Conservation (phyloP, 1,140 invertebrate genomes). For the Apocrypta bakeri region DNA sequence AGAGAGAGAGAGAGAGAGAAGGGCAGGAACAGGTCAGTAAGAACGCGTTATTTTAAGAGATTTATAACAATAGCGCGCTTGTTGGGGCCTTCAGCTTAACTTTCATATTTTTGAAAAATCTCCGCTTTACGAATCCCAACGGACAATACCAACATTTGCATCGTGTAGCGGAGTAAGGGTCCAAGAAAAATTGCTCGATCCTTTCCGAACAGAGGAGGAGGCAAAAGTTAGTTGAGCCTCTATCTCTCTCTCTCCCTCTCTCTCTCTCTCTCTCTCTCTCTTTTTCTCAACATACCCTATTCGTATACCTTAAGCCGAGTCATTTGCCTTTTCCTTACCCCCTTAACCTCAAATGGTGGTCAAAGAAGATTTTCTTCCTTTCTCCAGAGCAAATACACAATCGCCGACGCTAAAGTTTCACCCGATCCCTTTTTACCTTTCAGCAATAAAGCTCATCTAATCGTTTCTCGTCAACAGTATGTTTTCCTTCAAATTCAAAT, state of each 20-base stretch:
- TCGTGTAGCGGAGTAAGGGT: background rate
- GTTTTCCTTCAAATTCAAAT: background rate
- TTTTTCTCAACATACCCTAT: too few relatives aligned
- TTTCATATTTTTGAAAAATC: slow-evolving; percentile 55
- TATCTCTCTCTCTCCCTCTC: background rate
- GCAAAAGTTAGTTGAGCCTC: slow-evolving; percentile 29
- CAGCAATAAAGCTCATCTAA: slow-evolving; percentile 8
- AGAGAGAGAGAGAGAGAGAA: too few relatives aligned
- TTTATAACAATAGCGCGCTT: slow-evolving; percentile 57
- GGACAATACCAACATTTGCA: slow-evolving; percentile 56
- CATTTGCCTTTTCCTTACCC: slow-evolving; percentile 35
- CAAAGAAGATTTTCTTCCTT: background rate
- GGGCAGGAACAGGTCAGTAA: slow-evolving; percentile 55
- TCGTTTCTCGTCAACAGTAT: background rate
- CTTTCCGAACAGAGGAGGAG: slow-evolving; percentile 23
- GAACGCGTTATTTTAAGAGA: slow-evolving; percentile 62
- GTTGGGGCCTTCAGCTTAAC: slow-evolving; percentile 49
- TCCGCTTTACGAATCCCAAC: slow-evolving; percentile 45
- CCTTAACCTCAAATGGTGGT: too few relatives aligned
- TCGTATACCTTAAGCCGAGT: slow-evolving; percentile 26
- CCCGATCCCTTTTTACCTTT: slow-evolving; percentile 33
- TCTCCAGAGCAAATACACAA: background rate
- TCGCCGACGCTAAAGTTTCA: slow-evolving; percentile 40
- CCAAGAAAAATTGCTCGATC: slow-evolving; percentile 54
- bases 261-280: too few relatives aligned